phyloP scores from a whole-genome alignment of 2,888 invertebrate species.

The Epirrhoe tristata region DNA sequence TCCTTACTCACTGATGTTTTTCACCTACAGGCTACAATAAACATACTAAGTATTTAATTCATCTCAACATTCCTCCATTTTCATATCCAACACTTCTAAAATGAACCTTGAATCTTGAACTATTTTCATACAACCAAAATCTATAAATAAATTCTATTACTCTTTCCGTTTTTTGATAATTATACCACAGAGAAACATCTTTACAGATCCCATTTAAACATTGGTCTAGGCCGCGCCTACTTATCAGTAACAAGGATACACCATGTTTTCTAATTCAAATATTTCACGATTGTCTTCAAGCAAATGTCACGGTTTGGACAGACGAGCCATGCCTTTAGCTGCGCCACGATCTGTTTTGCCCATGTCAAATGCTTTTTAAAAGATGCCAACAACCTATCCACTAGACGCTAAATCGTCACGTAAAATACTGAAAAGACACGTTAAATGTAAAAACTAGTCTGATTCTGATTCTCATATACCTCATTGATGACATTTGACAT shows the following conservation, averaged over 20 bases:
- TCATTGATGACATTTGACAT: too few species aligned
- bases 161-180: too few species aligned
- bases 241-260: background rate
- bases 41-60: too few species aligned
- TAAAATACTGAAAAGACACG: background rate
- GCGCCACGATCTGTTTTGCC: constrained; percentile 8
- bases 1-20: too few species aligned
- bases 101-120: too few species aligned
- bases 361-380: background rate
- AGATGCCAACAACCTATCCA: background rate
- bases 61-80: too few species aligned
- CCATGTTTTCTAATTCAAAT: background rate
- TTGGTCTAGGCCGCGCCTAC: background rate
- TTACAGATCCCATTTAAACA: background rate
- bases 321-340: constrained; percentile 18
- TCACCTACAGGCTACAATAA: too few species aligned
- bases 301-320: background rate
- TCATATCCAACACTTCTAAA: too few species aligned
- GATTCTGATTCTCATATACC: background rate
- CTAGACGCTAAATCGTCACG: background rate
- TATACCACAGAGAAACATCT: too few species aligned
- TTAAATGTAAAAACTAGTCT: background rate
- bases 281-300: background rate
- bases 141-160: too few species aligned
- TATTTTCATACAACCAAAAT: too few species aligned